Evolutionary conservation across 92 coral and sea anemone genomes (phyloP).

Genomic region (Epizoanthus scotinus): DNA sequence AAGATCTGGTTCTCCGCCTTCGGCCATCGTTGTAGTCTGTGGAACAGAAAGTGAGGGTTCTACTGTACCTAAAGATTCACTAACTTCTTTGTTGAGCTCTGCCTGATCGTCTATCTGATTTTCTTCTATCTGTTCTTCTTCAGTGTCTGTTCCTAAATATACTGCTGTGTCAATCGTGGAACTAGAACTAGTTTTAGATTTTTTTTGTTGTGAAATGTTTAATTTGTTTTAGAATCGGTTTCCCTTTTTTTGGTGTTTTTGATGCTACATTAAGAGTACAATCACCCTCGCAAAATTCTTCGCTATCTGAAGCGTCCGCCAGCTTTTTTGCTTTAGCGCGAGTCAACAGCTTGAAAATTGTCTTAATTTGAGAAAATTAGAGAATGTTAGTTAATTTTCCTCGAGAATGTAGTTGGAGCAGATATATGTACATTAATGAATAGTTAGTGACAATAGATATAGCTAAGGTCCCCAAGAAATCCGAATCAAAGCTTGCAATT

Average conservation of each 20-base stretch:
- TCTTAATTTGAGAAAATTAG: too few relatives aligned
- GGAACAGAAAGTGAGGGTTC: not conserved
- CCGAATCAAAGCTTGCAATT: not conserved
- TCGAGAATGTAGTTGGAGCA: not conserved
- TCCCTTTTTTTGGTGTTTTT: not conserved
- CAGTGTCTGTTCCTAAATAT: not conserved
- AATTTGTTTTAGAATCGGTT: not conserved
- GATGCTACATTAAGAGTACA: not conserved
- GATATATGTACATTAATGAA: not conserved
- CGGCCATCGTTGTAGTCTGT: too few relatives aligned
- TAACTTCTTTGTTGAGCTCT: not conserved
- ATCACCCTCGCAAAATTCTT: slow-evolving; percentile 1
- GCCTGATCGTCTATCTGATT: slow-evolving; percentile 6
- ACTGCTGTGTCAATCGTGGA: not conserved
- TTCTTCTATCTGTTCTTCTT: slow-evolving; percentile 10
- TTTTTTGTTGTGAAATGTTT: not conserved
- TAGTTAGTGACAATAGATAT: not conserved
- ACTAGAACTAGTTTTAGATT: slow-evolving; percentile 6
- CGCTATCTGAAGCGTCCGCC: not conserved
- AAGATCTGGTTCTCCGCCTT: too few relatives aligned
- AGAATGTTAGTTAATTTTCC: not conserved
- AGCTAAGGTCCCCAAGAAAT: slow-evolving; percentile 1
- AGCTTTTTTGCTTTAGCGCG: not conserved
- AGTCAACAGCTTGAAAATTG: not conserved
- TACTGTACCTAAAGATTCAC: not conserved